phyloP scores from a whole-genome alignment of 2,797 vertebrate genomes.

The Macropus fuliginosus region DNA sequence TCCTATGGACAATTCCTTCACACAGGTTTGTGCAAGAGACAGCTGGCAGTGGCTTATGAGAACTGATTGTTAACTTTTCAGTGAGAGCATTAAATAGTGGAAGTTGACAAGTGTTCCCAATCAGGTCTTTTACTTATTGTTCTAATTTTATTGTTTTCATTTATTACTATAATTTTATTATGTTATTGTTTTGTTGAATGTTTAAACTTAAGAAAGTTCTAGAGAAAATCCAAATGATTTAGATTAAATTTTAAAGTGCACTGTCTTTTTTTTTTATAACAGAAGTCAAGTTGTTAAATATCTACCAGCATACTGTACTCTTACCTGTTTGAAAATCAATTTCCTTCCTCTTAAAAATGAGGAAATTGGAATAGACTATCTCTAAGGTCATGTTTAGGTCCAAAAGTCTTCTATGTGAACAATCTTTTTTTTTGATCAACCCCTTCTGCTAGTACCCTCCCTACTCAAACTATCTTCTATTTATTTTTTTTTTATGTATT shows the following conservation, averaged over 20 bases:
- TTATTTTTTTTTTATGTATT: not conserved
- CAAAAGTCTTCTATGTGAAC: not conserved
- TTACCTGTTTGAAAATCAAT: not conserved
- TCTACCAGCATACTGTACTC: not conserved
- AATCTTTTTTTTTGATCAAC: not conserved
- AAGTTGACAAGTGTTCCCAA: not conserved
- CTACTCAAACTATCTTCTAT: not conserved
- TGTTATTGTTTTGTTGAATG: not conserved
- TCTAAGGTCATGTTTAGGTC: not conserved
- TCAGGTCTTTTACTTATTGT: not conserved
- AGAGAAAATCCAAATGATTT: not conserved
- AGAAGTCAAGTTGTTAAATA: not conserved
- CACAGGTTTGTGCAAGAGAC: not conserved
- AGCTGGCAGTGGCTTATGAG: not conserved
- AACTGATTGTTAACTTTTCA: not conserved
- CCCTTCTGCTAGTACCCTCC: not conserved
- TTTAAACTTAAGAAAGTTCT: not conserved
- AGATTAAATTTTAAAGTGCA: not conserved
- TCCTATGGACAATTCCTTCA: not conserved
- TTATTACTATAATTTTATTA: not conserved
- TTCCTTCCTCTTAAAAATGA: not conserved
- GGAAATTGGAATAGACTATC: not conserved
- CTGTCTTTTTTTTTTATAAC: not conserved
- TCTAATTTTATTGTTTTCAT: not conserved
- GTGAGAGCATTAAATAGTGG: not conserved